Conservation (phyloP, 1,140 invertebrate species). For the Papilio aristodemus region DNA sequence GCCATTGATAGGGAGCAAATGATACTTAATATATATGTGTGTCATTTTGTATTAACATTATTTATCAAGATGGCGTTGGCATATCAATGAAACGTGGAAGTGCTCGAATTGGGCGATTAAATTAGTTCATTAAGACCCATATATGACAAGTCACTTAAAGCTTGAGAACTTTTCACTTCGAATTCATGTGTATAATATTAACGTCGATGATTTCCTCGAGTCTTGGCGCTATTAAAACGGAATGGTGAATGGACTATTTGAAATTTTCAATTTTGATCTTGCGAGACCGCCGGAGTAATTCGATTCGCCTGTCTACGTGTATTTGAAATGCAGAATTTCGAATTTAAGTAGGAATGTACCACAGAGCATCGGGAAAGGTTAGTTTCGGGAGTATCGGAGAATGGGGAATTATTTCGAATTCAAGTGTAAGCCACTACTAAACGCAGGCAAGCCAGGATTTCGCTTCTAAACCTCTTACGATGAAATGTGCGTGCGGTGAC, state of each 20-base stretch:
- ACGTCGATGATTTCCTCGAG: background rate
- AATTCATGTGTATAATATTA: background rate
- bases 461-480: background rate
- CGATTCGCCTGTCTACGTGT: conserved; percentile 3
- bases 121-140: too few relatives aligned
- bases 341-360: conserved; percentile 29
- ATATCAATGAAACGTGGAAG: too few relatives aligned
- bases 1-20: too few relatives aligned
- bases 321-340: conserved; percentile 26
- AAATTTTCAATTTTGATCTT: conserved; percentile 26
- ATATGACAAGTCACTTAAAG: too few relatives aligned
- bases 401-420: conserved; percentile 5
- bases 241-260: background rate
- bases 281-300: conserved; percentile 5
- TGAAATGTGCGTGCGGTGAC: conserved; percentile 7
- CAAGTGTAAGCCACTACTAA: conserved; percentile 7
- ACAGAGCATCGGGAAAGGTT: conserved; percentile 19
- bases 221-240: background rate
- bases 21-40: too few relatives aligned
- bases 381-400: background rate
- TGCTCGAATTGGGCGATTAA: too few relatives aligned
- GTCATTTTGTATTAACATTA: too few relatives aligned
- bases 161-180: background rate
- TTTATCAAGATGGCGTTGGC: too few relatives aligned
- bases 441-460: background rate